These are phyloP conservation scores for Argentina silus DNA, from an alignment of 2,797 vertebrate species.

Conservation along the genomic window DNA sequence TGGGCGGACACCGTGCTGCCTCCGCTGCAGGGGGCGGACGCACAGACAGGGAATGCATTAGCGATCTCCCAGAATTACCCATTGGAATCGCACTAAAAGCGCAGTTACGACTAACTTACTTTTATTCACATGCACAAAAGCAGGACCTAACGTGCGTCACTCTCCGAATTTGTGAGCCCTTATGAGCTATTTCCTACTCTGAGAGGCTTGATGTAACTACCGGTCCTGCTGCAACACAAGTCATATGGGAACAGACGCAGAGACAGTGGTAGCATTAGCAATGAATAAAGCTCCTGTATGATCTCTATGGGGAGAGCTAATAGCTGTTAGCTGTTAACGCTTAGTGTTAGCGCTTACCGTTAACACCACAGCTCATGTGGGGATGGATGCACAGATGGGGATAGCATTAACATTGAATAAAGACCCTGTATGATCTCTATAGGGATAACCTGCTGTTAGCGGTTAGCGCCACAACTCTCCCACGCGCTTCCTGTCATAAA, in stretches of 20 bases:
- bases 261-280: constrained; percentile 9
- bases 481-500: constrained; percentile 55
- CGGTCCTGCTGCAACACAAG: no score
- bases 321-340: constrained; percentile 18
- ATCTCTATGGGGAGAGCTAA: no score
- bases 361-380: background rate
- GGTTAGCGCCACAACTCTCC: constrained; percentile 48
- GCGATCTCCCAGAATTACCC: no score
- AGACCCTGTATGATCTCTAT: background rate
- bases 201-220: no score
- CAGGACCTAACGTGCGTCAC: no score
- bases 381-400: background rate
- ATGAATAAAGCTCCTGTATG: background rate
- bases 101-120: no score
- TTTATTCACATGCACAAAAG: no score
- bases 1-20: constrained; percentile 95
- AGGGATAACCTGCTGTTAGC: constrained; percentile 4
- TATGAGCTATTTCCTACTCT: no score
- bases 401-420: background rate
- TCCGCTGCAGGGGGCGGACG: constrained; percentile 76
- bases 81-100: no score
- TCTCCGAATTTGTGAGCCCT: no score
- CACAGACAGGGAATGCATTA: background rate
- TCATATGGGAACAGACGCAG: constrained; percentile 5
- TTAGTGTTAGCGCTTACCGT: background rate